A percentile compares a stretch with the other conserved stretches of the same genome.
Conservation (phyloP, 2,113 vertebrate genomes). For the Microtus pennsylvanicus region DNA sequence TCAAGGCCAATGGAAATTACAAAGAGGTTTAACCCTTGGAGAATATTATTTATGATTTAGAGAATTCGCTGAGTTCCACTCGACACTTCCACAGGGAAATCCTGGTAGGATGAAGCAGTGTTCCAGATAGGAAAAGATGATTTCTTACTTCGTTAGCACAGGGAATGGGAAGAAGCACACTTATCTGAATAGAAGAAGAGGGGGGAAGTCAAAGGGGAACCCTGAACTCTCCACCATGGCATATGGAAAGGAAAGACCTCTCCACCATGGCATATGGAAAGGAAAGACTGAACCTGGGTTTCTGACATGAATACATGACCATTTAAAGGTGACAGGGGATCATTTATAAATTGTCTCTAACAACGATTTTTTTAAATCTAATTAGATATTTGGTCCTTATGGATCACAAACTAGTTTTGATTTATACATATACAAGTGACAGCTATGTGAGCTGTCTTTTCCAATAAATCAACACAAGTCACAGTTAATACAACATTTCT, state of each 20-base stretch:
- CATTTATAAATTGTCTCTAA: not conserved
- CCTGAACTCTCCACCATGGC: not conserved
- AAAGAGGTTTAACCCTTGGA: not conserved
- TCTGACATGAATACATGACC: not conserved
- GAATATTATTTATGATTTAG: not conserved
- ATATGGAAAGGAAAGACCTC: not conserved
- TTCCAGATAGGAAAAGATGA: not conserved
- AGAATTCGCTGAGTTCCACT: not conserved
- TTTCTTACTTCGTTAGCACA: not conserved
- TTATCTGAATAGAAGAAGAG: not conserved
- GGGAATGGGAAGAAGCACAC: not conserved
- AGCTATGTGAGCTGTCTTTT: constrained; percentile 3
- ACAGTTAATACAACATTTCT: constrained; percentile 54
- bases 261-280: not conserved
- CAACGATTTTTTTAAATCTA: not conserved
- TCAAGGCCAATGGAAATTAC: not conserved
- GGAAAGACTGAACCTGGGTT: not conserved
- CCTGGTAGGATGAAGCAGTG: not conserved
- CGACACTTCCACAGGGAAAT: not conserved
- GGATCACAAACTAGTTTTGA: not conserved
- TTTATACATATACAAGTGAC: not conserved
- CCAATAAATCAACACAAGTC: constrained; percentile 70
- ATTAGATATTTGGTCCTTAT: not conserved
- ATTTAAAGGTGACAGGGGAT: constrained; percentile 3
- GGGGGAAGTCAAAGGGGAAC: not conserved